Conservation (phyloP, 2,113 vertebrate genomes). For the Stigmatopora argus region DNA sequence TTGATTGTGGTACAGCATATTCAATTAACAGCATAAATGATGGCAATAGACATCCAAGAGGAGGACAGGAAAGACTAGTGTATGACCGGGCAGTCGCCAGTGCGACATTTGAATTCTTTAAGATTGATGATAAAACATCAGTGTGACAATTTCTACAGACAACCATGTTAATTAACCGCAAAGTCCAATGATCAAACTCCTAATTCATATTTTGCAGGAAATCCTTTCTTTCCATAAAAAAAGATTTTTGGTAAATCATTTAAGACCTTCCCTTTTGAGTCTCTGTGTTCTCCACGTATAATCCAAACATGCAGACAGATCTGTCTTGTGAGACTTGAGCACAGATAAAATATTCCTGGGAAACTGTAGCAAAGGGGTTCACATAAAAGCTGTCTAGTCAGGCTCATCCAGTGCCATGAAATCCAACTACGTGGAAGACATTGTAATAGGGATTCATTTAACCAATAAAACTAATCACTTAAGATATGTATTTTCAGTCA, state of each 20-base stretch:
- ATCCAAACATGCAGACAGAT: conserved; percentile 19
- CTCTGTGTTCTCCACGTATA: neutral
- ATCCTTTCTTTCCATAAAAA: neutral
- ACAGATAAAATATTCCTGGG: conserved; percentile 23
- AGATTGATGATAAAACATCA: too few relatives aligned
- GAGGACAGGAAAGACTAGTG: too few relatives aligned
- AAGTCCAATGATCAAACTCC: neutral
- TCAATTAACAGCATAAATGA: neutral
- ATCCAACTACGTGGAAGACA: conserved; percentile 28
- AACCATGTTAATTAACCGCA: neutral
- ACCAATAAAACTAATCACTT: conserved; percentile 34
- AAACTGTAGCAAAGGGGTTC: conserved; percentile 22
- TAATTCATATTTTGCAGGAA: neutral
- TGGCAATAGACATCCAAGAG: too few relatives aligned
- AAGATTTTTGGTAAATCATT: neutral
- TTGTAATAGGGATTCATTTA: conserved; percentile 23
- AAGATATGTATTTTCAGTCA: conserved; percentile 10
- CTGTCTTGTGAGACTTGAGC: conserved; percentile 3
- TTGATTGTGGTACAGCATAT: neutral
- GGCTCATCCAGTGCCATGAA: conserved; percentile 17
- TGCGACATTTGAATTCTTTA: too few relatives aligned
- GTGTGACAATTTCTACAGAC: too few relatives aligned
- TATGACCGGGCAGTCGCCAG: too few relatives aligned
- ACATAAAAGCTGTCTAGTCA: conserved; percentile 20
- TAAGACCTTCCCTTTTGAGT: conserved; percentile 2